These are phyloP conservation scores for Drosophila rubida DNA, from an alignment of 2,888 invertebrate species.

Conservation along the genomic window DNA sequence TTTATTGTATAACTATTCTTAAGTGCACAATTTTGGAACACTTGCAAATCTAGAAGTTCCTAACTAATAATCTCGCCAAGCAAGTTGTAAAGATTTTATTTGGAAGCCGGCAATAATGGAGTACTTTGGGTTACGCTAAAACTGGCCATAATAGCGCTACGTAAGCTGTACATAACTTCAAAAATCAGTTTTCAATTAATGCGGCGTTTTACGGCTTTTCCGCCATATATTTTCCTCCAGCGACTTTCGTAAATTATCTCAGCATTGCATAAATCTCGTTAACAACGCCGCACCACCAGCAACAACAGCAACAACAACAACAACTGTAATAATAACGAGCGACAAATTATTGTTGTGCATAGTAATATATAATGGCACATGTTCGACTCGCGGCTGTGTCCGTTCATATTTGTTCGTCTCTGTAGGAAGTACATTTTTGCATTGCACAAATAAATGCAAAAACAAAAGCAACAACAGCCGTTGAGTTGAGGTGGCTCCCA, in stretches of 20 bases:
- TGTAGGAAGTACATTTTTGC: conserved; percentile 70
- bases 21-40: too few species aligned
- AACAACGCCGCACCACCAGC: conserved; percentile 4
- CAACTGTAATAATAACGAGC: conserved; percentile 32
- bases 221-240: conserved; percentile 20
- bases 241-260: conserved; percentile 34
- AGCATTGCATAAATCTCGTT: conserved; percentile 67
- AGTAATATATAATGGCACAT: conserved; percentile 60
- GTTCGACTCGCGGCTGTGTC: conserved; percentile 50
- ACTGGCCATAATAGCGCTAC: background rate
- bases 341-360: conserved; percentile 61
- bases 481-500: conserved; percentile 47
- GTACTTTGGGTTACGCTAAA: background rate
- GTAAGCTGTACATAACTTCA: conserved; percentile 4
- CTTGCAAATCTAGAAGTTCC: background rate
- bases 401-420: conserved; percentile 33
- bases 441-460: conserved; percentile 23
- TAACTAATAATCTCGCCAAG: background rate
- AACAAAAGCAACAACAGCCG: conserved; percentile 23
- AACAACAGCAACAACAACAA: conserved; percentile 18
- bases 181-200: conserved; percentile 15
- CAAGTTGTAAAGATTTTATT: conserved; percentile 1
- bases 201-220: conserved; percentile 21
- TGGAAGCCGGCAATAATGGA: background rate
- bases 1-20: too few species aligned